Percentiles rank a stretch among this genome's conserved stretches.
phyloP scores from a whole-genome alignment of 2,888 invertebrate species.

The Diarsia mendica region DNA sequence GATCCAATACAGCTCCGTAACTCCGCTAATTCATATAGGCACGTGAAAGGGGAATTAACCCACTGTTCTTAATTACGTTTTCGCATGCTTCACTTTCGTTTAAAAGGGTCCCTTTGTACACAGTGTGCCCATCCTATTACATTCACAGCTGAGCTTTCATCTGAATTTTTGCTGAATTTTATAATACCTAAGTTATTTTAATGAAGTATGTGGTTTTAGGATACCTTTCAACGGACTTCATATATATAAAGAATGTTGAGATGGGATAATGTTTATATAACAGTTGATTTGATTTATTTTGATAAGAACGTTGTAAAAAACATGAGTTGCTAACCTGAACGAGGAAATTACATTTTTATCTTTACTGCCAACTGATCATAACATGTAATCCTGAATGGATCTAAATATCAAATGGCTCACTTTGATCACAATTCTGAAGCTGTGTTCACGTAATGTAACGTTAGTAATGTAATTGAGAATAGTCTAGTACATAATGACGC shows the following conservation, averaged over 20 bases:
- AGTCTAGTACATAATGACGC: constrained; percentile 27
- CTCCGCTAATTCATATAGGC: constrained; percentile 85
- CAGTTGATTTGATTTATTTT: constrained; percentile 36
- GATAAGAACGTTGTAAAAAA: constrained; percentile 25
- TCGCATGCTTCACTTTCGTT: constrained; percentile 88
- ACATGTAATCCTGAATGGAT: constrained; percentile 24
- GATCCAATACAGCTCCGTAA: constrained; percentile 78
- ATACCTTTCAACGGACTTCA: constrained; percentile 29
- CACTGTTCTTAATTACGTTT: constrained; percentile 88
- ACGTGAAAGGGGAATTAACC: constrained; percentile 88
- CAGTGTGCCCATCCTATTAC: constrained; percentile 78
- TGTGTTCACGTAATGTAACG: not conserved
- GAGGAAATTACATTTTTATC: constrained; percentile 51
- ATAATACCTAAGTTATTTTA: constrained; percentile 66
- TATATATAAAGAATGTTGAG: constrained; percentile 21
- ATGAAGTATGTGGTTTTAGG: constrained; percentile 64
- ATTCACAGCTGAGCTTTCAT: constrained; percentile 79
- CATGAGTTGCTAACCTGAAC: constrained; percentile 12
- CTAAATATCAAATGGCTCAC: constrained; percentile 21
- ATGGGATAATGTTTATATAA: constrained; percentile 22
- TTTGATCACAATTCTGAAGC: constrained; percentile 18
- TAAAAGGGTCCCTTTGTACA: constrained; percentile 86
- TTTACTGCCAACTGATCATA: constrained; percentile 23
- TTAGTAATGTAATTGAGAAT: constrained; percentile 42
- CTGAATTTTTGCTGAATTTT: constrained; percentile 68